phyloP scores from a whole-genome alignment of 64 coral and sea anemone species.

The Montipora efflorescens region DNA sequence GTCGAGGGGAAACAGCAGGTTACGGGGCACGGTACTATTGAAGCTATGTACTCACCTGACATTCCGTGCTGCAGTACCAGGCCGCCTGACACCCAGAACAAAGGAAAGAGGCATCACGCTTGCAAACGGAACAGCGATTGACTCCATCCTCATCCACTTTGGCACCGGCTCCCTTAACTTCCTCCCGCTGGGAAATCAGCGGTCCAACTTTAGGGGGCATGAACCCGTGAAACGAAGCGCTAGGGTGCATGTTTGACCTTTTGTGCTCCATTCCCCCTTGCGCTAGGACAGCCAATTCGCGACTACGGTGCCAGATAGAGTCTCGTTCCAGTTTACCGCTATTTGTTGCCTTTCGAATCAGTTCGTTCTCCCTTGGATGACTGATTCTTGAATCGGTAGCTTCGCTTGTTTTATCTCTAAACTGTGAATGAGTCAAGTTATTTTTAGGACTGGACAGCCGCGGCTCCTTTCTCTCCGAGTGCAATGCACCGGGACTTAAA shows the following conservation, averaged over 20 bases:
- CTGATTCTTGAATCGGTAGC: conserved; percentile 43
- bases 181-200: conserved; percentile 39
- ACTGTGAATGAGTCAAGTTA: background rate
- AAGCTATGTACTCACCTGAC: conserved; percentile 69
- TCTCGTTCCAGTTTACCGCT: conserved; percentile 75
- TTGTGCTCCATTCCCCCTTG: conserved; percentile 74
- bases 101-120: conserved; percentile 90
- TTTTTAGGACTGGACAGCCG: conserved; percentile 41
- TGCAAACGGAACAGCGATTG: conserved; percentile 89
- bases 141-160: conserved; percentile 65
- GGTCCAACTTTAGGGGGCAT: conserved; percentile 71
- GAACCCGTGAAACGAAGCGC: conserved; percentile 49
- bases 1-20: background rate
- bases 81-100: conserved; percentile 93
- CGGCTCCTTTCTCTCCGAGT: conserved; percentile 46
- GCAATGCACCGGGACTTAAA: background rate
- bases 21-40: background rate
- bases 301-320: conserved; percentile 80
- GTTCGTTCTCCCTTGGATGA: conserved; percentile 78
- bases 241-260: conserved; percentile 26
- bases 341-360: conserved; percentile 44
- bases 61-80: conserved; percentile 94
- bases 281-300: conserved; percentile 46
- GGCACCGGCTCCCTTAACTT: background rate
- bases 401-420: conserved; percentile 16